Base-by-base conservation (phyloP, 2,113 vertebrate species). In the Bos indicus region DNA sequence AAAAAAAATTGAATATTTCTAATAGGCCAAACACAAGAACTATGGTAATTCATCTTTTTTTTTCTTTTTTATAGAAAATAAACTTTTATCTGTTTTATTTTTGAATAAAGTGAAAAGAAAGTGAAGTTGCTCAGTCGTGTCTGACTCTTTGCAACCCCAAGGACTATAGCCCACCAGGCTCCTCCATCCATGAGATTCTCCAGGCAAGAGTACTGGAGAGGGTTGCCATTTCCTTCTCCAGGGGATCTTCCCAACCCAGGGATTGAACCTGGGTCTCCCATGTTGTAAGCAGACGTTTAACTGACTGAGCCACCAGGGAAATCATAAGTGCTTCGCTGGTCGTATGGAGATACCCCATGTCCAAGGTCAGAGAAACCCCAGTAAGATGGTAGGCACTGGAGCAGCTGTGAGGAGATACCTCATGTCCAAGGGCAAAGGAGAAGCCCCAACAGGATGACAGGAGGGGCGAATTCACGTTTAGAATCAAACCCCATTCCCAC, bases 11-110 rank as follows among this genome's bases (percentile, higher is more conserved):
- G 57, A 93, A 93, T 59, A 88, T 51, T 89, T 56, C 94, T 56
- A 89, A 36, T 94, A 78, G 11, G n/a, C 21, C 60, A 43, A 94
- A 91, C 28, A 97, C 60, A 80, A 92, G 25, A 54, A 4, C 46
- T 92, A 77, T 64, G 16, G 26, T 85, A 87, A 98, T 98, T 97
- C 97, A 97, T 98, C 98, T 96, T 97, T 87, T 97, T 98, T 98
- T 98, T 96, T 96, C 97, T 87, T 97, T 98, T 98, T 98, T 96
- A 90, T 67, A n/a, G 96, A 94, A 57, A 96, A 67, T 95, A 77
- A 98, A 88, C 96, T 96, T 51, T 98, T 97, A 98, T 97, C 88
- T 99, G 57, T 97, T 91, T 51, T 84, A 56, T 67, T 67, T 67
- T 67, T 67, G 7, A 67, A n/a, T n/a, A 67, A 67, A 67, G 16